phyloP scores from a whole-genome alignment of 1,140 invertebrate genomes.

The Macrotrachela quadricornifera region DNA sequence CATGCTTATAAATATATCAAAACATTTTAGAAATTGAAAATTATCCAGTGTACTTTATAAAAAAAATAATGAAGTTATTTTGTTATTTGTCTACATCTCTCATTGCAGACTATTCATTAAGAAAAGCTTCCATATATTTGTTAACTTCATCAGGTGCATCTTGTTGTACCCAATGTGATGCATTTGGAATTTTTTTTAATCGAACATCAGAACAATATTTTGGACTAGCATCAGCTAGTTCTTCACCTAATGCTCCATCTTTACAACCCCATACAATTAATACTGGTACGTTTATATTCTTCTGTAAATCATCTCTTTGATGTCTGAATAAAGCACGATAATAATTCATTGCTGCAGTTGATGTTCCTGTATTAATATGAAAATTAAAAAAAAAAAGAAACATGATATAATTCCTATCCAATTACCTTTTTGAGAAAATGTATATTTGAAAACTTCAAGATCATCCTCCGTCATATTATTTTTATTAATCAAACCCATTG shows the following conservation, averaged over 20 bases:
- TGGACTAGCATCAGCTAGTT: constrained; percentile 30
- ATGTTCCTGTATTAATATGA: constrained; percentile 26
- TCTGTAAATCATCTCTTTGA: constrained; percentile 11
- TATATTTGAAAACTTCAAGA: constrained; percentile 53
- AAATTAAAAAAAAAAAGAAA: too few species aligned
- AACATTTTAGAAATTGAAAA: too few species aligned
- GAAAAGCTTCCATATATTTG: constrained; percentile 29
- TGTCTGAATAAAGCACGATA: constrained; percentile 37
- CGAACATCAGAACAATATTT: constrained; percentile 37
- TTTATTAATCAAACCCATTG: constrained; percentile 15
- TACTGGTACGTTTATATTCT: constrained; percentile 32
- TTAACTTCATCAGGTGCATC: constrained; percentile 47
- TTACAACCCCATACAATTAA: constrained; percentile 43
- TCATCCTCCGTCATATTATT: constrained; percentile 33
- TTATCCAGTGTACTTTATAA: too few species aligned
- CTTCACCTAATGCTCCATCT: constrained; percentile 38
- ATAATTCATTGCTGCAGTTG: constrained; percentile 57
- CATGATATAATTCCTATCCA: too few species aligned
- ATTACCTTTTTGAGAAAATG: constrained; percentile 31
- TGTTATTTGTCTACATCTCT: too few species aligned
- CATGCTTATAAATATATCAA: too few species aligned
- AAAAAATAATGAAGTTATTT: too few species aligned
- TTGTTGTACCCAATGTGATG: constrained; percentile 52
- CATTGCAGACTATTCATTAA: too few species aligned
- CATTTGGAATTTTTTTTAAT: constrained; percentile 12